Conservation (phyloP, 2,113 vertebrate species). For the Tachuris rubrigastra region DNA sequence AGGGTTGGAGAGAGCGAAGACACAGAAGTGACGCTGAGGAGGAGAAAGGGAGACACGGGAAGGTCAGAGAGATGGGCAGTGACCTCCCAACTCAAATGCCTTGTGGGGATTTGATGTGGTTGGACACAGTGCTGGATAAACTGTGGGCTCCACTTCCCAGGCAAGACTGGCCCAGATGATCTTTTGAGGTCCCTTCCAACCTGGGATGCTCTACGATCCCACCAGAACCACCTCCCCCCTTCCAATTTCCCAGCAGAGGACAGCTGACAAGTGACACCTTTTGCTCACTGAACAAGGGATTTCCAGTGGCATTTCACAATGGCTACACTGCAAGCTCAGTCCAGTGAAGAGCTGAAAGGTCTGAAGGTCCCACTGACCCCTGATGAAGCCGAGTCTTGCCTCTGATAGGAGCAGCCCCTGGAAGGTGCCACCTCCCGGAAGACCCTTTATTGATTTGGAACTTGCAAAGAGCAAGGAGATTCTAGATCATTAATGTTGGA, state of each 20-base stretch:
- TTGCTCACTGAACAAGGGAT: neutral
- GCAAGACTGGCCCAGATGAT: neutral
- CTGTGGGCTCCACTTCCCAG: neutral
- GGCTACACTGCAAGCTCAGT: neutral
- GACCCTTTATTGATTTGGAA: neutral
- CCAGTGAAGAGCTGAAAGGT: neutral
- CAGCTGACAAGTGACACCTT: neutral
- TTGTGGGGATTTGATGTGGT: neutral
- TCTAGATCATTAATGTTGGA: neutral
- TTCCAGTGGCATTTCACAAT: neutral
- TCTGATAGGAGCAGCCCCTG: neutral
- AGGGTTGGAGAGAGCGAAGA: conserved; percentile 88
- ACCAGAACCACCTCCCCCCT: neutral
- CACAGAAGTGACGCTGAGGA: conserved; percentile 89
- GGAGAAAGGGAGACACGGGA: neutral
- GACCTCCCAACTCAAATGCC: neutral
- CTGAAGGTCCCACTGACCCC: neutral
- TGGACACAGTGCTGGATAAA: neutral
- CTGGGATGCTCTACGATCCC: neutral
- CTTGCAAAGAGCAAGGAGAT: neutral
- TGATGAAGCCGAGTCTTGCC: neutral
- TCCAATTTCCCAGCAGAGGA: neutral
- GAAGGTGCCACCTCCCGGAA: neutral
- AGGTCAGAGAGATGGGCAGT: neutral
- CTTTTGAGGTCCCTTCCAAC: rapidly evolving